Evolutionary conservation across 2,113 vertebrate genomes (phyloP), one percentile per base, ranked within the genome.

Genomic region (Tyrannus savana): DNA sequence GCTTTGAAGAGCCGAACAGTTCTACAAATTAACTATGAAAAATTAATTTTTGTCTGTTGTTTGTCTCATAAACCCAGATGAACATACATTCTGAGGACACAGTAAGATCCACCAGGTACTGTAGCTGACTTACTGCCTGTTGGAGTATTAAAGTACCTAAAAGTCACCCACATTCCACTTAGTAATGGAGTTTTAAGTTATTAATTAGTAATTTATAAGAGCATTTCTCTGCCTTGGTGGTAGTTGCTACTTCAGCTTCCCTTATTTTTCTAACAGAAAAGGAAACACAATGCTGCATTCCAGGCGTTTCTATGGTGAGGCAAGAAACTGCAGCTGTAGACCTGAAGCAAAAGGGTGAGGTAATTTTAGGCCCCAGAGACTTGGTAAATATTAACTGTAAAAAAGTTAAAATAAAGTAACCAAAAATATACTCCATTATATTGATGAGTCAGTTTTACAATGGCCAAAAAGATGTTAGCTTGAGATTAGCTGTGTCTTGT

Each of bases 371-470:
- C 98, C 97, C 98, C 95, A 95, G 98, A 98, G 99, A 98, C 98
- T 98, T 98, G 98, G 99, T 98, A 99, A 99, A 99, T 99, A 99
- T 99, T 99, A 99, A 98, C 98, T 98, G 98, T 98, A 98, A 98
- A 98, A 98, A 98, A 98, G 98, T 98, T 98, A 98, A 98, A 97
- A 95, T 85, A 92, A 94, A 97, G 87, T 80, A 87, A 92, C 92
- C 66, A 84, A 90, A 97, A 95, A 96, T 93, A 95, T 44, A 89
- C 79, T 97, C 88, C 73, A 73, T 97, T 97, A 96, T 96, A 97
- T 83, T 96, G 96, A 98, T 97, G 91, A 97, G 64, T 97, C 94
- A 96, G 84, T 95, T 98, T 96, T 96, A 90, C 72, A 96, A 85
- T 35, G 80, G 58, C 91, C 95, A 95, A 94, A 97, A 96, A 95